Evolutionary conservation across 2,888 invertebrate species (phyloP).

Genomic region (Dusona sp.): DNA sequence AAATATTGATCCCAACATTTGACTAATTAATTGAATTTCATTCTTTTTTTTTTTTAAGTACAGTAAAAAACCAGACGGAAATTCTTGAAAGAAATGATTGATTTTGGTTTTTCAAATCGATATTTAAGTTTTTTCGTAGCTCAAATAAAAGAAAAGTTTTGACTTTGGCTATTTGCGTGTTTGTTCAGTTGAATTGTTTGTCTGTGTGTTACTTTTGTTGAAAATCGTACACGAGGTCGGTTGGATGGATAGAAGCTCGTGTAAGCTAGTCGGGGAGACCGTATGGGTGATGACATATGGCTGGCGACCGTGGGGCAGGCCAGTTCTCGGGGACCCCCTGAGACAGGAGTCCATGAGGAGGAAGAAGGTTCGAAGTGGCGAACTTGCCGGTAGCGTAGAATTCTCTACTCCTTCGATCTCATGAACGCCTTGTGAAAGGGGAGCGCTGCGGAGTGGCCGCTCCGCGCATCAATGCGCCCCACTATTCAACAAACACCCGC

Average conservation of each 20-base stretch:
- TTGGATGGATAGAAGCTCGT: conserved; percentile 28
- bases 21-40: no score
- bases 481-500: conserved; percentile 80
- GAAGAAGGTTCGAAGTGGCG: conserved; percentile 42
- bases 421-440: conserved; percentile 83
- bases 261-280: neutral
- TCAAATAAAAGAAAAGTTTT: neutral
- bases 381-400: conserved; percentile 54
- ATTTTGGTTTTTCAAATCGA: neutral
- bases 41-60: no score
- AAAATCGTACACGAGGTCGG: neutral
- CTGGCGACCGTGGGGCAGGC: conserved; percentile 82
- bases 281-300: conserved; percentile 66
- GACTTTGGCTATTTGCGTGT: neutral
- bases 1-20: no score
- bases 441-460: conserved; percentile 85
- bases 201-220: neutral
- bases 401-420: conserved; percentile 72
- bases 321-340: conserved; percentile 83
- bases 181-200: neutral
- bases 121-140: neutral
- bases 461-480: conserved; percentile 84
- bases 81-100: neutral
- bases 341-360: conserved; percentile 72
- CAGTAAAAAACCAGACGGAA: no score